Evolutionary conservation across 2,888 invertebrate genomes (phyloP), one percentile per base, ranked within the genome.

Genomic region (Abrostola triplasia): DNA sequence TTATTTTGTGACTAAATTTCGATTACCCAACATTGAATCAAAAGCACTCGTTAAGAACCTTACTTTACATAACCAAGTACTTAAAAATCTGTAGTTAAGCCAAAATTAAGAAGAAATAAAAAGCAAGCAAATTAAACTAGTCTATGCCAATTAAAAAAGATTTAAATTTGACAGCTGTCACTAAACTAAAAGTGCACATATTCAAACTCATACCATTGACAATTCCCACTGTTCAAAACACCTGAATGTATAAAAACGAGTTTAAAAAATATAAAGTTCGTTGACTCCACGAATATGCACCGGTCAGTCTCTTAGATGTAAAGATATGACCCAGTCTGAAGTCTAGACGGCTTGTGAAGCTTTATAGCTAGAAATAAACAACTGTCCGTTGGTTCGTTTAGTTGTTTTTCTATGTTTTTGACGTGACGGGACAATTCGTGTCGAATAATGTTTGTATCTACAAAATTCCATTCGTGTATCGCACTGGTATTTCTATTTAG

Each of bases 311-410:
- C 24, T 51, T 78, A 69, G 78, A 76, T 77, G 38, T 69, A 59
- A 42, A 70, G 76, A 79, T 77, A 75, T 24, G 64, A 40, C 7
- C 49, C 44, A 59, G 64, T 68, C 55, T 48, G 47, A 52, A 41
- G 77, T 79, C 79, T 79, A 79, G 79, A 79, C 76, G 52, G 2
- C 11, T 59, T 70, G 75, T 55, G 55, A 55, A 48, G 61, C 7
- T 64, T 76, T 67, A 70, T 61, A 7, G 40, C 50, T 58, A 24
- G 6, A 57, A 54, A 67, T 42, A 63, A 73, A 73, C n/a, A 63
- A 53, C 58, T 77, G 41, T 68, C 56, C 74, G 67, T 64, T n/a
- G 48, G 10, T 59, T 62, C 48, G 40, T 73, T 64, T 40, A 51
- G 6, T 40, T 11, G 12, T 24, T 60, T 54, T 64, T 61, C 47